phyloP scores from a whole-genome alignment of 2,113 vertebrate species.

The Guaruba guarouba region DNA sequence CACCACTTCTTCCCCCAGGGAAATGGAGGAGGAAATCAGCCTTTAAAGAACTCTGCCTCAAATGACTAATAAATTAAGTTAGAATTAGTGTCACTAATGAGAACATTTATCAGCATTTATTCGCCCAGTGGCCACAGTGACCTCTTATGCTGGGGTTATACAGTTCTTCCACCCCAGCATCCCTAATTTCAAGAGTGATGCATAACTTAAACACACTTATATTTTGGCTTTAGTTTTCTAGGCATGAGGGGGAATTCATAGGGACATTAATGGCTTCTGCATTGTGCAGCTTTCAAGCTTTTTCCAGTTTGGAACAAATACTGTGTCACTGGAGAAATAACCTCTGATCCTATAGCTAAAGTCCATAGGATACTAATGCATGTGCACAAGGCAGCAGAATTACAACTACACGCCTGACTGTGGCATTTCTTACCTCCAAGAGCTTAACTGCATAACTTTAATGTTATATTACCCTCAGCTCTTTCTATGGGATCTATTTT shows the following conservation, averaged over 20 bases:
- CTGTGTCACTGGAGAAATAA: not conserved
- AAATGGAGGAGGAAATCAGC: not conserved
- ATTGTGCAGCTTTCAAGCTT: not conserved
- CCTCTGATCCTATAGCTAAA: not conserved
- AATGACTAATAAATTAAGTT: not conserved
- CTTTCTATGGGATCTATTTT: constrained; percentile 21
- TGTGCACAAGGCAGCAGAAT: not conserved
- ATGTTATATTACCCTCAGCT: not conserved
- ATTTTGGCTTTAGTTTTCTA: not conserved
- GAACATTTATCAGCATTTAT: not conserved
- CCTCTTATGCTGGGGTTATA: not conserved
- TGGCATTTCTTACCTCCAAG: not conserved
- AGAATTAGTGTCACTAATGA: not conserved
- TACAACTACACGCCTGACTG: accelerated
- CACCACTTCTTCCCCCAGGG: not conserved
- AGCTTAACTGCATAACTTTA: not conserved
- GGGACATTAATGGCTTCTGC: not conserved
- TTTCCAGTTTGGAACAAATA: not conserved
- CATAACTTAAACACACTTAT: not conserved
- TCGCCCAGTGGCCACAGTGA: not conserved
- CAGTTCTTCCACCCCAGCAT: not conserved
- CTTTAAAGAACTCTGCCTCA: not conserved
- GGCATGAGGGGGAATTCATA: not conserved
- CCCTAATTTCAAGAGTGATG: not conserved
- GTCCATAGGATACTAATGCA: not conserved